Base-by-base conservation (phyloP, 2,113 vertebrate species). In the Spilogale gracilis region DNA sequence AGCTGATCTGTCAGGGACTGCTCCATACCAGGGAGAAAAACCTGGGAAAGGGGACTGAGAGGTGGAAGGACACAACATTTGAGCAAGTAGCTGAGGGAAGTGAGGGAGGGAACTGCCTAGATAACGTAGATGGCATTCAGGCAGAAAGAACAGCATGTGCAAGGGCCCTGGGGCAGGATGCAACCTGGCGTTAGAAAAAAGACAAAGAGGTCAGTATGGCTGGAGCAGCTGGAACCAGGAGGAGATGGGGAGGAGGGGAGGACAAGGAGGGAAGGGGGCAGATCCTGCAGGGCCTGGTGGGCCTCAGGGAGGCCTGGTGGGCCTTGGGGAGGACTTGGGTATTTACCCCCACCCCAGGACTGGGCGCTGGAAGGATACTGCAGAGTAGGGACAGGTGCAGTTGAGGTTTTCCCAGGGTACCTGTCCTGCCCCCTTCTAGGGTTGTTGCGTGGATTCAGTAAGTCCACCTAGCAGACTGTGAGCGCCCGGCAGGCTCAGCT, bases 171-270 rank as follows among this genome's bases (percentile, higher is more conserved):
- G n/a, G 96, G 80, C 74, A 67, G 73, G 56, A 23, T 3, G 0
- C 0, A 3, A 13, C 18, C 45, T 13, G 43, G 38, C 4, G 1
- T 60, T 21, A 17, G 3, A 50, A 81, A 18, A 9, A 9, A 20
- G 38, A 3, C 0, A 0, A 25, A 56, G 63, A 69, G 4, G 50
- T 16, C 3, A 0, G 0, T 21, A 38, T 27, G 23, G 30, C 91
- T 69, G 65, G 43, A 80, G 23, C 65, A 11, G 52, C 32, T 1
- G 3, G 38, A 48, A 43, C 1, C 0, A 17, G 30, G 9, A 9
- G 60, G 45, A 5, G 56, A 6, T 12, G 9, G 21, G n/a, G 65
- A 43, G n/a, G 30, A 14, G 30, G 9, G 12, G 48, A 60, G 48
- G n/a, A 5, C 27, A 14, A 14, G 32, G 12, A 16, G n/a, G 73